phyloP scores from a whole-genome alignment of 2,797 vertebrate genomes.

The Eulemur rubriventer region DNA sequence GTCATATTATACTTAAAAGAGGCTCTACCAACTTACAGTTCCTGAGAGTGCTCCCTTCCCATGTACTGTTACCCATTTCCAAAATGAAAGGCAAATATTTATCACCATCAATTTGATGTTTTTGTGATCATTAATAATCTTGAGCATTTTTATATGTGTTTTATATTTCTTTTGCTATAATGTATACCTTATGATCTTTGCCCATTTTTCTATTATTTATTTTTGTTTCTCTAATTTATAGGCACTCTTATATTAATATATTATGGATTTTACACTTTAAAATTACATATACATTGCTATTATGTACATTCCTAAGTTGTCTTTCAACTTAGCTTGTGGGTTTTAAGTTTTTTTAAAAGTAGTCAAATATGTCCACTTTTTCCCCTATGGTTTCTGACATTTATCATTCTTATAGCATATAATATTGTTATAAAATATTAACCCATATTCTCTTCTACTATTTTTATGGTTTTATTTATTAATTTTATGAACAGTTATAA shows the following conservation, averaged over 20 bases:
- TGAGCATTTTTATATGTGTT: not conserved
- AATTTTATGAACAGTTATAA: not conserved
- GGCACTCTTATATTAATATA: not conserved
- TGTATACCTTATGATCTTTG: not conserved
- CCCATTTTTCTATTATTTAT: not conserved
- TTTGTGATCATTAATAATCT: not conserved
- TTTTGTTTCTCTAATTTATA: not conserved
- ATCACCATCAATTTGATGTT: not conserved
- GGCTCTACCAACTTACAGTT: not conserved
- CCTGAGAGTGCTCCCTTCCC: not conserved
- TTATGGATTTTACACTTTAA: not conserved
- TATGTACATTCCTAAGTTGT: not conserved
- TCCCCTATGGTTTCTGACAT: constrained; percentile 7
- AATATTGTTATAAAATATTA: not conserved
- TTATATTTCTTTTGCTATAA: not conserved
- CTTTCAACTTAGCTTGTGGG: constrained; percentile 14
- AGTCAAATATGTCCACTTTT: not conserved
- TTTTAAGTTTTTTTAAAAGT: not conserved
- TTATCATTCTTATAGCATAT: constrained; percentile 9
- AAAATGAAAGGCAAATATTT: not conserved
- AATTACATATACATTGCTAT: not conserved
- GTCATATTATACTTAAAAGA: not conserved
- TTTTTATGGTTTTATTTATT: not conserved
- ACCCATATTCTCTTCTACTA: not conserved
- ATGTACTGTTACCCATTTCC: not conserved